Evolutionary conservation across 2,113 vertebrate genomes (phyloP).

Genomic region (Alces alces): DNA sequence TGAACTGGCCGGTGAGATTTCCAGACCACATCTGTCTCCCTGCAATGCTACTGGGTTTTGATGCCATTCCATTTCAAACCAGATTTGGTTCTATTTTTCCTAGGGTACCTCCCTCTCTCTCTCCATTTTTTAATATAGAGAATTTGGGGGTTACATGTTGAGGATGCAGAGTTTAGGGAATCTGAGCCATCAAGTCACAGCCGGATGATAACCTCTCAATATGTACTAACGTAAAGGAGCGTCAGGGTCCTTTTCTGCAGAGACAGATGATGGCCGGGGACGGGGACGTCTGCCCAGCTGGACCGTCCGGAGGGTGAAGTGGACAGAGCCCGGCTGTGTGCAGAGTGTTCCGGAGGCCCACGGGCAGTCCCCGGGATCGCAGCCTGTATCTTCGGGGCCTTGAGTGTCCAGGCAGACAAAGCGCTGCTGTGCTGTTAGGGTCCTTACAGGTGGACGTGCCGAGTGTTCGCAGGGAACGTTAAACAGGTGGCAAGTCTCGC

Average conservation of each 20-base stretch:
- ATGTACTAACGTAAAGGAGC: rapidly evolving
- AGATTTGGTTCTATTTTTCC: neutral
- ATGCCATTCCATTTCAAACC: neutral
- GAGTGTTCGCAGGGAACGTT: rapidly evolving
- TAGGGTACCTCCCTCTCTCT: too few species aligned
- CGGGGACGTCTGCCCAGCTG: rapidly evolving
- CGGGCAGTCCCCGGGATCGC: rapidly evolving
- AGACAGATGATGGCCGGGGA: neutral
- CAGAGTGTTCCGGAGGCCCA: rapidly evolving
- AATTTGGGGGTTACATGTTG: neutral
- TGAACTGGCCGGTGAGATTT: neutral
- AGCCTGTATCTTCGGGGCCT: neutral
- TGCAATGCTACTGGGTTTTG: neutral
- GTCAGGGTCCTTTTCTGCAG: neutral
- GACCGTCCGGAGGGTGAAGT: rapidly evolving
- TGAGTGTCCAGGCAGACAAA: rapidly evolving
- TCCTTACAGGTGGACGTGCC: rapidly evolving
- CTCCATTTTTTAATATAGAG: neutral
- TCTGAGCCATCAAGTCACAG: neutral
- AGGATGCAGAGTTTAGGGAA: neutral
- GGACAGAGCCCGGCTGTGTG: rapidly evolving
- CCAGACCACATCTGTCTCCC: neutral
- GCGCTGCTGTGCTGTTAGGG: rapidly evolving
- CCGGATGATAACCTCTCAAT: rapidly evolving
- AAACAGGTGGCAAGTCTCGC: neutral